Evolutionary conservation across 2,888 invertebrate species (phyloP).

Genomic region (Limenitis arthemis): DNA sequence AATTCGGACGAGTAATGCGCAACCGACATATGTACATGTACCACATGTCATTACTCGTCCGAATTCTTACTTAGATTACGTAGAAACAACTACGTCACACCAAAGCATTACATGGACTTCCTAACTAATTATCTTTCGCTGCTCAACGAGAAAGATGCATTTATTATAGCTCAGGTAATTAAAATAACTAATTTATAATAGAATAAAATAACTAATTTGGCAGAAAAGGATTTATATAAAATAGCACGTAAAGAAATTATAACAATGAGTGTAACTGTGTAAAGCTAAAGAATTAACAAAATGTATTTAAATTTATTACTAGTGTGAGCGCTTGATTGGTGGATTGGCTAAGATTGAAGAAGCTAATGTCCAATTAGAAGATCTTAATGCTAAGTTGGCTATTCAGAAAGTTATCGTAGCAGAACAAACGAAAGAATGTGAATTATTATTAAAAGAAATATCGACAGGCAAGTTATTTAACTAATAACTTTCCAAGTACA

Average conservation of each 20-base stretch:
- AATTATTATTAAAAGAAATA: slow-evolving; percentile 82
- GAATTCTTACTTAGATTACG: slow-evolving; percentile 83
- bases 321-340: slow-evolving; percentile 79
- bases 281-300: too few relatives aligned
- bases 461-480: slow-evolving; percentile 60
- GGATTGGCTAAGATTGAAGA: slow-evolving; percentile 89
- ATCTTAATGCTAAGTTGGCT: slow-evolving; percentile 84
- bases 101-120: slow-evolving; percentile 92
- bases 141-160: slow-evolving; percentile 78
- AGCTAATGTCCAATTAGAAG: slow-evolving; percentile 85
- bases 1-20: too few relatives aligned
- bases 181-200: too few relatives aligned
- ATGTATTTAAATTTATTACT: too few relatives aligned
- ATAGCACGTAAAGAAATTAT: too few relatives aligned
- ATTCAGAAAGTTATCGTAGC: slow-evolving; percentile 88
- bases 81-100: slow-evolving; percentile 90
- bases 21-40: too few relatives aligned
- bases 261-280: too few relatives aligned
- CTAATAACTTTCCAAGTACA: background rate
- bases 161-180: slow-evolving; percentile 67
- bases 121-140: slow-evolving; percentile 84
- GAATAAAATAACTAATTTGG: too few relatives aligned
- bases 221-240: too few relatives aligned
- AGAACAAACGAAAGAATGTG: slow-evolving; percentile 87
- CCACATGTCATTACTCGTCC: slow-evolving; percentile 81